phyloP scores from a whole-genome alignment of 2,888 invertebrate species.

The Trichacis sp. region DNA sequence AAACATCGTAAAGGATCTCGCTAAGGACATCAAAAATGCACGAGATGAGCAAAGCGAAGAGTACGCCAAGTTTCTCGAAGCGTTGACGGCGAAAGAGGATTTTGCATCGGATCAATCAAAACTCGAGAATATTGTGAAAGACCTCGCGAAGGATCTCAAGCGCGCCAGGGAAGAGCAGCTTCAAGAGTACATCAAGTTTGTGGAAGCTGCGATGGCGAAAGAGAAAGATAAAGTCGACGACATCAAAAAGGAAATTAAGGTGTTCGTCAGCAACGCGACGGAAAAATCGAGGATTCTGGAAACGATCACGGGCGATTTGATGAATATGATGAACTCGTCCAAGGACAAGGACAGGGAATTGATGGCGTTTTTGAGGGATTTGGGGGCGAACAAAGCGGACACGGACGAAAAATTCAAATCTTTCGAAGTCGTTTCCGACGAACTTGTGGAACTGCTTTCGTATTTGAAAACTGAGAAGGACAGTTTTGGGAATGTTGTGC shows the following conservation, averaged over 20 bases:
- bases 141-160: no score
- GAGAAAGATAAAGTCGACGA: no score
- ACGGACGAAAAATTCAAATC: not conserved
- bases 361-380: not conserved
- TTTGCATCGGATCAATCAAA: no score
- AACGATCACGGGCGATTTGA: slow-evolving; percentile 9
- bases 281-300: not conserved
- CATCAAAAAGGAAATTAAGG: no score
- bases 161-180: no score
- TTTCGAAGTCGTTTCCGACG: not conserved
- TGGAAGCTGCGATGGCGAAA: no score
- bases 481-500: not conserved
- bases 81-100: not conserved
- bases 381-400: not conserved
- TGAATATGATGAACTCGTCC: not conserved
- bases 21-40: not conserved
- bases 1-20: no score
- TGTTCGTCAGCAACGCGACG: not conserved
- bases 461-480: not conserved
- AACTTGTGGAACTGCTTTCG: not conserved
- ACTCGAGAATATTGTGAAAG: no score
- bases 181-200: no score
- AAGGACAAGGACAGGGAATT: not conserved
- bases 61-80: not conserved
- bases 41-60: not conserved